These are phyloP conservation scores for Acanthochromis polyacanthus DNA, from an alignment of 2,113 vertebrate species.

Conservation along the genomic window DNA sequence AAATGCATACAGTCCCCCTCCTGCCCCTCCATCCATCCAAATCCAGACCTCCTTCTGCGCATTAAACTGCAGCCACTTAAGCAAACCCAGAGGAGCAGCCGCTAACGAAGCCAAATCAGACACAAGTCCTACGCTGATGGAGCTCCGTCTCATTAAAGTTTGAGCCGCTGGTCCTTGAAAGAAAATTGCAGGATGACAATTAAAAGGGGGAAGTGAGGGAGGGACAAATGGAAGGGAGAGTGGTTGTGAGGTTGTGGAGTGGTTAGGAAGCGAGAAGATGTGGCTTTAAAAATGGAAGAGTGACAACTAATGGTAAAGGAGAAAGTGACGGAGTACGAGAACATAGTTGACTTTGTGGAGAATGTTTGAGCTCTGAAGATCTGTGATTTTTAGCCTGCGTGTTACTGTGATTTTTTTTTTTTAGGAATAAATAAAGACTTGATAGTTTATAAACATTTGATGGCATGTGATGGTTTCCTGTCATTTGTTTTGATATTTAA, in stretches of 20 bases:
- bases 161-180: constrained; percentile 60
- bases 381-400: neutral
- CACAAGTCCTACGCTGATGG: constrained; percentile 67
- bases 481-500: too few relatives aligned
- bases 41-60: constrained; percentile 64
- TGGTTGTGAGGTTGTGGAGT: constrained; percentile 35
- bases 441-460: too few relatives aligned
- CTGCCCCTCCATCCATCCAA: constrained; percentile 46
- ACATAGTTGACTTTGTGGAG: neutral
- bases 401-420: neutral
- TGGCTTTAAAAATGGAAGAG: constrained; percentile 63
- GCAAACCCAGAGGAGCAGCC: constrained; percentile 76
- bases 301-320: constrained; percentile 50
- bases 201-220: constrained; percentile 47
- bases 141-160: constrained; percentile 80
- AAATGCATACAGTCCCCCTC: constrained; percentile 71
- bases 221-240: constrained; percentile 42
- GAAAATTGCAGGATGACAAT: constrained; percentile 70
- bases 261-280: constrained; percentile 42
- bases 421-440: too few relatives aligned
- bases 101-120: constrained; percentile 73
- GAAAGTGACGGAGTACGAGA: neutral
- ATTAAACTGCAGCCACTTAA: constrained; percentile 83
- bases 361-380: neutral
- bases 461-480: too few relatives aligned